Base-by-base conservation (phyloP, 2,888 invertebrate genomes). In the Agelastica alni region DNA sequence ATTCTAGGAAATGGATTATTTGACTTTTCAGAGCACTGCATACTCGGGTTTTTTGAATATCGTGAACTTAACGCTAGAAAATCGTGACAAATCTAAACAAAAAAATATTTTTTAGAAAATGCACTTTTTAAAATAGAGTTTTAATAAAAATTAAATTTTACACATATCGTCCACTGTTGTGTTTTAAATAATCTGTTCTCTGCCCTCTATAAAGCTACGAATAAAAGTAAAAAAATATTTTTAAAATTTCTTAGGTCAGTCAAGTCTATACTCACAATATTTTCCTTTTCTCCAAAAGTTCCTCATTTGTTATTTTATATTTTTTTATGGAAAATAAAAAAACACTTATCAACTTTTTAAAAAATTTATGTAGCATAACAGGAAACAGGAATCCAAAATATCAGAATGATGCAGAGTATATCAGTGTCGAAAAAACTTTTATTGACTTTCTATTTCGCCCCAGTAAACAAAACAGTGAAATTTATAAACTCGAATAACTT, bases 1-100 rank as follows among this genome's bases (percentile, higher is more conserved):
- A 62, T 64, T 63, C 56, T 56, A 57, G 54, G 55, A 56, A 65
- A 65, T 60, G 61, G 62, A 63, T 61, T 65, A 63, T 62, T 58
- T 53, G 53, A 47, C 45, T 20, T 46, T 39, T 45, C 51, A 30
- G 44, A 31, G 16, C 22, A 9, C 12, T 32, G n/a, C 26, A n/a
- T 26, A 32, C 32, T 32, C 32, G 13, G 16, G 14, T 34, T 34
- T 34, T 34, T 34, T 7, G 3, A 9, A 34, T 34, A 16, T 34
- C 14, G 34, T 16, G 34, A 13, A 9, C 34, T 9, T 14, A 7
- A 34, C 26, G 16, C 16, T 16, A 34, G 34, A 13, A 16, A 34
- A 32, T 26, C 26, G 26, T 6, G 9, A 9, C 26, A 26, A 26
- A n/a, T n/a, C n/a, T n/a, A n/a, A n/a, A n/a, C n/a, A n/a, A n/a